Conservation (phyloP, 37 sponge, comb jelly and placozoan species). For the Crambe crambe region DNA sequence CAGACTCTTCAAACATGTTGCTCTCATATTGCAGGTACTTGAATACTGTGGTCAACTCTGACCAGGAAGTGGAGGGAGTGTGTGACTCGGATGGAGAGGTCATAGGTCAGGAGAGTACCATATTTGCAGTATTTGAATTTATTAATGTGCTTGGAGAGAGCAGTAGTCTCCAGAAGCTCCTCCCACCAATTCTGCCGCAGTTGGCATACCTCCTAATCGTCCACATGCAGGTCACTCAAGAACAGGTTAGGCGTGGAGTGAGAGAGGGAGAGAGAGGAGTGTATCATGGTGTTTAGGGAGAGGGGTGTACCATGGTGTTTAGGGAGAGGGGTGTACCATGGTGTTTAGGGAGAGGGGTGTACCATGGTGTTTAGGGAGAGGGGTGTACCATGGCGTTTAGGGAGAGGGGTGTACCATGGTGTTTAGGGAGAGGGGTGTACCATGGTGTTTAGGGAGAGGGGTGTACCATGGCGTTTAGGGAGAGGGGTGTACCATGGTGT, state of each 20-base stretch:
- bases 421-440: background rate
- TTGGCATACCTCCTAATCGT: conserved; percentile 57
- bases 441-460: background rate
- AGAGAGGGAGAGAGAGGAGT: no score
- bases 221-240: conserved; percentile 67
- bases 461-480: no score
- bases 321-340: background rate
- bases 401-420: background rate
- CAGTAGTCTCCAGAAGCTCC: conserved; percentile 17
- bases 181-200: conserved; percentile 59
- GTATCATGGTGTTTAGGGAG: background rate
- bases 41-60: conserved; percentile 27
- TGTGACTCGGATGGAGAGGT: conserved; percentile 72
- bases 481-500: background rate
- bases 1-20: background rate
- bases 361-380: background rate
- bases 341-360: conserved; percentile 1
- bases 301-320: background rate
- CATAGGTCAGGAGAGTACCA: conserved; percentile 31
- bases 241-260: conserved; percentile 59
- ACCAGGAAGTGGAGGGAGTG: conserved; percentile 12
- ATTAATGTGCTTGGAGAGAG: conserved; percentile 49
- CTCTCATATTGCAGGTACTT: conserved; percentile 33
- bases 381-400: no score
- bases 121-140: conserved; percentile 72